Evolutionary conservation across 2,888 invertebrate genomes (phyloP).

Genomic region (Nyleta sp.): DNA sequence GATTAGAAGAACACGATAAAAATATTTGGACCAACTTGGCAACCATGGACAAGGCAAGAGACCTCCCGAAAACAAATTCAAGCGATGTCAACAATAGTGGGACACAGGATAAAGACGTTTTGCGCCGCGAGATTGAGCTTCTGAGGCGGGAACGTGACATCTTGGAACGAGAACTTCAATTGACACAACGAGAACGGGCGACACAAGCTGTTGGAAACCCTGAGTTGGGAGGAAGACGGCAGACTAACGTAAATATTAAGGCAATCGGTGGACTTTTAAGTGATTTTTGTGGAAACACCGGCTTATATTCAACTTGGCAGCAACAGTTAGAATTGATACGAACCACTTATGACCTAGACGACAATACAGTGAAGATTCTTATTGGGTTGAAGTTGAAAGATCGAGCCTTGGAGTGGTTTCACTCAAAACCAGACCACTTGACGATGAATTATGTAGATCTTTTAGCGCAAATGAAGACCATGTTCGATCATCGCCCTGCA

Average conservation of each 20-base stretch:
- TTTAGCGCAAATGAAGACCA: slow-evolving; percentile 5
- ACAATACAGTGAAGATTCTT: slow-evolving; percentile 49
- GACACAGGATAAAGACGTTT: neutral
- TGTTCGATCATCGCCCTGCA: slow-evolving; percentile 62
- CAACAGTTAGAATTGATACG: slow-evolving; percentile 52
- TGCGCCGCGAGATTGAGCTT: slow-evolving; percentile 5
- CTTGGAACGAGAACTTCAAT: neutral
- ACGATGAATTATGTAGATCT: neutral
- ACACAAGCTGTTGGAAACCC: neutral
- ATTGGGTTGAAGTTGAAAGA: slow-evolving; percentile 32
- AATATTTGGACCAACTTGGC: neutral
- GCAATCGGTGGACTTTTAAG: slow-evolving; percentile 46
- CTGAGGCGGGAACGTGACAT: slow-evolving; percentile 7
- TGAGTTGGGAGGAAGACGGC: neutral
- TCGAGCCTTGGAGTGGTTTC: slow-evolving; percentile 9
- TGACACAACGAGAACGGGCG: neutral
- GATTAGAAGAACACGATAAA: neutral
- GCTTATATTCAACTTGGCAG: slow-evolving; percentile 52
- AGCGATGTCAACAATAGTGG: neutral
- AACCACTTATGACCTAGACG: slow-evolving; percentile 42
- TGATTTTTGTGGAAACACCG: slow-evolving; percentile 49
- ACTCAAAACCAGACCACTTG: slow-evolving; percentile 23
- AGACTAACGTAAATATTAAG: neutral
- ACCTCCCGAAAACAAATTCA: too few species aligned
- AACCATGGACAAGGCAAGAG: too few species aligned